phyloP scores from a whole-genome alignment of 2,113 vertebrate genomes.

The Vimba vimba region DNA sequence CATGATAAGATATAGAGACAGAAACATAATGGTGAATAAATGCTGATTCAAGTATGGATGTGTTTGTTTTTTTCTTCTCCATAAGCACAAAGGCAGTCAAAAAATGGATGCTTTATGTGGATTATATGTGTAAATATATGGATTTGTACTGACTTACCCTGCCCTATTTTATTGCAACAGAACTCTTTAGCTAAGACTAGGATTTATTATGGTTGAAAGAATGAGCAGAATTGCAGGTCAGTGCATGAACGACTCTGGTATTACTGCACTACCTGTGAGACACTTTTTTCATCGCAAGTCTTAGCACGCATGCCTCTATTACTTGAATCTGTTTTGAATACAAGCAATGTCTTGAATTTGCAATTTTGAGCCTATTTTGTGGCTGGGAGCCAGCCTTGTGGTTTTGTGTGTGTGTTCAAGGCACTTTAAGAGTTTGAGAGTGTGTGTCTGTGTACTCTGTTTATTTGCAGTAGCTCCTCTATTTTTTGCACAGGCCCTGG shows the following conservation, averaged over 20 bases:
- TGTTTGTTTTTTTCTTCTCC: neutral
- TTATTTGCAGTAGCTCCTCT: conserved; percentile 47
- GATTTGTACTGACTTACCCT: neutral
- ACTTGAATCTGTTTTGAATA: conserved; percentile 26
- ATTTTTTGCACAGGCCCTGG: conserved; percentile 59
- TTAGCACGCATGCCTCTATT: conserved; percentile 2
- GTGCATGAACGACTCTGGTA: conserved; percentile 1
- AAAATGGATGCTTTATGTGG: neutral
- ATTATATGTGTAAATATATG: neutral
- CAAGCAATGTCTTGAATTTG: conserved; percentile 22
- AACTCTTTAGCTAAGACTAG: neutral
- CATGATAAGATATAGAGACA: neutral
- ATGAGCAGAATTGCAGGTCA: conserved; percentile 9
- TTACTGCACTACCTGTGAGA: neutral
- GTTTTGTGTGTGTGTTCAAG: conserved; percentile 1
- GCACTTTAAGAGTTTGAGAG: conserved; percentile 7
- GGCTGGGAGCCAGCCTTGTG: neutral
- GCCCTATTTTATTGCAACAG: neutral
- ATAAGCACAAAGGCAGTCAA: neutral
- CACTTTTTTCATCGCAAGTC: conserved; percentile 7
- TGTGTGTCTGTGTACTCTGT: conserved; percentile 32
- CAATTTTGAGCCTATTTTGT: neutral
- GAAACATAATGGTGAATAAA: conserved; percentile 14
- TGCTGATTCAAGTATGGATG: neutral
- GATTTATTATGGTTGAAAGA: neutral